phyloP scores from a whole-genome alignment of 2,113 vertebrate genomes.

The Chionomys nivalis region DNA sequence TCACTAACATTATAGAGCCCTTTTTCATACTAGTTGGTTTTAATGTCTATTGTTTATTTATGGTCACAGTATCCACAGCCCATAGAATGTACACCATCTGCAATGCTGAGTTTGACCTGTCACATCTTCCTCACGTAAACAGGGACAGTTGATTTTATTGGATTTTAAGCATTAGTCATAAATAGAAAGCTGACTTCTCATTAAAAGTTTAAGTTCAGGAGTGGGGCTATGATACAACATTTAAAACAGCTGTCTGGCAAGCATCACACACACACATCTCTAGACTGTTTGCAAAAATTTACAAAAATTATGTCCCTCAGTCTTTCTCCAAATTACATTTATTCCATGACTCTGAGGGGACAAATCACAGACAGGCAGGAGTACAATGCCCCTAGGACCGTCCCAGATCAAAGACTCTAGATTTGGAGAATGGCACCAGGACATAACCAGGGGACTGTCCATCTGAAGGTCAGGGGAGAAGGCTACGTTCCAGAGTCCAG shows the following conservation, averaged over 20 bases:
- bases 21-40: background rate
- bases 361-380: fast-evolving
- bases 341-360: background rate
- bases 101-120: background rate
- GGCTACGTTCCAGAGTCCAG: background rate
- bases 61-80: background rate
- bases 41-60: background rate
- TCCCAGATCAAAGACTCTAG: background rate
- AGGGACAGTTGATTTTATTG: background rate
- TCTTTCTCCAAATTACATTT: background rate
- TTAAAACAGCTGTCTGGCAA: background rate
- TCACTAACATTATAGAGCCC: background rate
- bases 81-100: background rate
- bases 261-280: background rate
- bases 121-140: background rate
- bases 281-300: background rate
- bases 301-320: background rate
- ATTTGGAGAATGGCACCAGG: background rate
- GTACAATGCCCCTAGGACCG: background rate
- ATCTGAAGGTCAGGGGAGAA: background rate
- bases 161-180: background rate
- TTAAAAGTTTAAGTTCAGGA: background rate
- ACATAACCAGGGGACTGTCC: background rate
- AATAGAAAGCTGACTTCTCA: background rate
- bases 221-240: background rate